Percentiles rank a stretch among this genome's conserved stretches.
These are phyloP conservation scores for Parnassius smintheus DNA, from an alignment of 2,888 invertebrate genomes.

Conservation along the genomic window DNA sequence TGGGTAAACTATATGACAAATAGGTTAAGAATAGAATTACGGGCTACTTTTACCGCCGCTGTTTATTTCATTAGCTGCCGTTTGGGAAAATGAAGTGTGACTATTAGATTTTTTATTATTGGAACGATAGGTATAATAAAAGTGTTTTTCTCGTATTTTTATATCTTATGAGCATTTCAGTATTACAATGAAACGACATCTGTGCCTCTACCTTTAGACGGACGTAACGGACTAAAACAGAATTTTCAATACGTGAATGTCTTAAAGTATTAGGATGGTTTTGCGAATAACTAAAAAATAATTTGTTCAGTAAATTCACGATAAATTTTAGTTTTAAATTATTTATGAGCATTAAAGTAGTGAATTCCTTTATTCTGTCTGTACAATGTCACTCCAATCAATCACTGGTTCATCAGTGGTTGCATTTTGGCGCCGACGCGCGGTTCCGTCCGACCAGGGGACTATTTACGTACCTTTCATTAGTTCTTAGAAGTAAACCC, in stretches of 20 bases:
- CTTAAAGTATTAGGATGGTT: too few relatives aligned
- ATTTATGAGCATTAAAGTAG: too few relatives aligned
- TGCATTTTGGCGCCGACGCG: conserved; percentile 40
- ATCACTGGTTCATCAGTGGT: conserved; percentile 56
- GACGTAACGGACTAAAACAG: too few relatives aligned
- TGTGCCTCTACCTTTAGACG: too few relatives aligned
- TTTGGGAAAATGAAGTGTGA: conserved; percentile 38
- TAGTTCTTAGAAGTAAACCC: conserved; percentile 69
- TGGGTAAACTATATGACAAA: conserved; percentile 31
- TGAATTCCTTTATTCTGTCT: conserved; percentile 22
- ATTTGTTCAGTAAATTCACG: too few relatives aligned
- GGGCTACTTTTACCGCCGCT: conserved; percentile 34
- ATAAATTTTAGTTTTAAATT: too few relatives aligned
- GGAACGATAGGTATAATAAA: conserved; percentile 35
- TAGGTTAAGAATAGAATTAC: conserved; percentile 48
- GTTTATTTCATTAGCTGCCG: conserved; percentile 42
- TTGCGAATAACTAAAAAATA: too few relatives aligned
- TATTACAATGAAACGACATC: too few relatives aligned
- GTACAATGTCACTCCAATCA: conserved; percentile 70
- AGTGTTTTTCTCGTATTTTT: conserved; percentile 29
- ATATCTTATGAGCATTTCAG: conserved; percentile 5
- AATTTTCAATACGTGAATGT: too few relatives aligned
- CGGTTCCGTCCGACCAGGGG: conserved; percentile 55
- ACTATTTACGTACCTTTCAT: conserved; percentile 77
- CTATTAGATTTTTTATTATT: conserved; percentile 35